Conservation (phyloP, 2,113 vertebrate genomes). For the Cephalopterus ornatus region DNA sequence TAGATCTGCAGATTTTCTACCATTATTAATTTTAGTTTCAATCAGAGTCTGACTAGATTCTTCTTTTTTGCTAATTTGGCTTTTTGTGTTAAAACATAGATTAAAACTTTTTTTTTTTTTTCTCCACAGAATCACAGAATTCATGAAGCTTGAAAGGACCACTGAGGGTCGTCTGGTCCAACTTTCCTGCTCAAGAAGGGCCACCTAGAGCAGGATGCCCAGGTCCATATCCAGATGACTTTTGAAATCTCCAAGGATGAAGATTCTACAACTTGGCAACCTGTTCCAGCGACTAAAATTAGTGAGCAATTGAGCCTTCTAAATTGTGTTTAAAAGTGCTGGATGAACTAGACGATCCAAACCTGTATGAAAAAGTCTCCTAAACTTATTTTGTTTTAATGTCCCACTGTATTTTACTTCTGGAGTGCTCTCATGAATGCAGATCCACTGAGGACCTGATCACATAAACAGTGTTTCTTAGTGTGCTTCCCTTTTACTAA, state of each 20-base stretch:
- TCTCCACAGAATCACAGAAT: not conserved
- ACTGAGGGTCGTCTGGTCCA: not conserved
- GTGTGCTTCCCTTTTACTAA: not conserved
- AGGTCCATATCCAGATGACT: not conserved
- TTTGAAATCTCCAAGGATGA: not conserved
- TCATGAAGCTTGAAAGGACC: not conserved
- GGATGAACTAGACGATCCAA: not conserved
- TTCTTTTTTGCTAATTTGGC: constrained; percentile 50
- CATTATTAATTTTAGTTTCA: constrained; percentile 19
- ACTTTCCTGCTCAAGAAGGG: not conserved
- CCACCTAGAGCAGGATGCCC: not conserved
- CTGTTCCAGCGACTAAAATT: not conserved
- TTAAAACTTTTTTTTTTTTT: not conserved
- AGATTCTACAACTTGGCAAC: not conserved
- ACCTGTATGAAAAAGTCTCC: not conserved
- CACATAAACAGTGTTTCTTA: not conserved
- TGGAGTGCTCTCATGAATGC: not conserved
- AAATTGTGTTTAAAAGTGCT: not conserved
- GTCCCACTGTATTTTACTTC: not conserved
- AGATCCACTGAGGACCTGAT: not conserved
- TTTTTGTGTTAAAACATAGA: constrained; percentile 58
- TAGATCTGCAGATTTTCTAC: constrained; percentile 2
- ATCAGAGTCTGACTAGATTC: constrained; percentile 22
- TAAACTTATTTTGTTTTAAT: not conserved
- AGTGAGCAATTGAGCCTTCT: not conserved